These are phyloP conservation scores for Lontra canadensis DNA, from an alignment of 2,113 vertebrate species.

Conservation along the genomic window DNA sequence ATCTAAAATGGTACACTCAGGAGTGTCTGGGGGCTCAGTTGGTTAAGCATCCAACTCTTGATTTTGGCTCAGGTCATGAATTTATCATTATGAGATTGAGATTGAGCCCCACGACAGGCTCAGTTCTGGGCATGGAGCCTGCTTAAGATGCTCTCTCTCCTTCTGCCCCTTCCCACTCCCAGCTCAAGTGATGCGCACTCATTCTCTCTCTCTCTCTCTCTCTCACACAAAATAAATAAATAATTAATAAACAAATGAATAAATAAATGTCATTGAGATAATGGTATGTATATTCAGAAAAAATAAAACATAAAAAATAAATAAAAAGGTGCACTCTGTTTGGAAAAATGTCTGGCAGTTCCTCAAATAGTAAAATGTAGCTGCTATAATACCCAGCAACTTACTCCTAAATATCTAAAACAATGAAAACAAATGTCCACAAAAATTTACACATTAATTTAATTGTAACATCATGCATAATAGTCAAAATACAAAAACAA, in stretches of 20 bases:
- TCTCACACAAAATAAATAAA: not conserved
- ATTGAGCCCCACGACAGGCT: not conserved
- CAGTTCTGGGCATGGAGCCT: not conserved
- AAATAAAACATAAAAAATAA: not conserved
- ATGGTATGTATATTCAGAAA: not conserved
- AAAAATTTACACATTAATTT: not conserved
- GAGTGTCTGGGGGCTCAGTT: not conserved
- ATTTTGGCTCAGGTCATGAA: not conserved
- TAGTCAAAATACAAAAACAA: not conserved
- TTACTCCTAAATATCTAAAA: not conserved
- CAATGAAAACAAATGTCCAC: not conserved
- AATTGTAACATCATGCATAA: not conserved
- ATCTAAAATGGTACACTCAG: not conserved
- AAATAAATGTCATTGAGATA: not conserved
- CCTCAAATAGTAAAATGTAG: not conserved
- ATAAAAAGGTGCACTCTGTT: not conserved
- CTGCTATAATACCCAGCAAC: not conserved
- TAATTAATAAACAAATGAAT: not conserved
- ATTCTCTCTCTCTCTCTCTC: not conserved
- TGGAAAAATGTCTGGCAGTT: not conserved
- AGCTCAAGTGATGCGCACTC: not conserved
- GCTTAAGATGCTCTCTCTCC: not conserved
- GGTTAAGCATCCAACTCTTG: not conserved
- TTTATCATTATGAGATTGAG: not conserved
- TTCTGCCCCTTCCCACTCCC: not conserved